Conservation (phyloP, 2,888 invertebrate genomes). For the Melanargia galathea region DNA sequence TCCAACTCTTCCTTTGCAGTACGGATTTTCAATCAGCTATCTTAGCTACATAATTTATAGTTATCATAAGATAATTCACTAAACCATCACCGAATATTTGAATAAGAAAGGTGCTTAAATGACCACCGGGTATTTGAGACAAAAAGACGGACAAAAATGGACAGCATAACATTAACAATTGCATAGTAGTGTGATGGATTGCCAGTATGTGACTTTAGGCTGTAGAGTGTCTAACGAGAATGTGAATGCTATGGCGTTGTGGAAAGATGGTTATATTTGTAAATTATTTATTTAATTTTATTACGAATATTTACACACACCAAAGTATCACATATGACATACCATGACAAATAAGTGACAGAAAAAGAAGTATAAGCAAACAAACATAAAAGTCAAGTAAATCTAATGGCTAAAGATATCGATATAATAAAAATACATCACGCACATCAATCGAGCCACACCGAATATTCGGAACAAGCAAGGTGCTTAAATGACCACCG, state of each 20-base stretch:
- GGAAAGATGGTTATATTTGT: conserved; percentile 34
- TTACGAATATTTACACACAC: too few relatives aligned
- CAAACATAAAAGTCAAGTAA: too few relatives aligned
- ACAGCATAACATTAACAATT: conserved; percentile 68
- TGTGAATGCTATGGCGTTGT: conserved; percentile 32
- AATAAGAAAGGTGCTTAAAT: conserved; percentile 63
- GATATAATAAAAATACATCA: conserved; percentile 2
- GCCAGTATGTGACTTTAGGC: conserved; percentile 34
- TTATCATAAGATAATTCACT: too few relatives aligned
- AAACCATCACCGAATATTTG: conserved; percentile 27
- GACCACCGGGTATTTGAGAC: conserved; percentile 69
- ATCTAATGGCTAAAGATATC: too few relatives aligned
- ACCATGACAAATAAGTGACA: too few relatives aligned
- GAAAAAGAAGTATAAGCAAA: too few relatives aligned
- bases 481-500: conserved; percentile 75
- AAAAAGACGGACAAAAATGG: conserved; percentile 52
- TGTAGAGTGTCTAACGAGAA: conserved; percentile 29
- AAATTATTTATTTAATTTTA: too few relatives aligned
- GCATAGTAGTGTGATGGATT: conserved; percentile 73
- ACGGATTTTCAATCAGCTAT: too few relatives aligned
- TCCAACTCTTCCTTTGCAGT: too few relatives aligned
- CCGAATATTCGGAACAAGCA: conserved; percentile 46
- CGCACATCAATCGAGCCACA: neutral
- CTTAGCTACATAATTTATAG: too few relatives aligned
- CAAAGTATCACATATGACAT: too few relatives aligned